Evolutionary conservation across 2,888 invertebrate species (phyloP).

Genomic region (Ennomos quercinarius): DNA sequence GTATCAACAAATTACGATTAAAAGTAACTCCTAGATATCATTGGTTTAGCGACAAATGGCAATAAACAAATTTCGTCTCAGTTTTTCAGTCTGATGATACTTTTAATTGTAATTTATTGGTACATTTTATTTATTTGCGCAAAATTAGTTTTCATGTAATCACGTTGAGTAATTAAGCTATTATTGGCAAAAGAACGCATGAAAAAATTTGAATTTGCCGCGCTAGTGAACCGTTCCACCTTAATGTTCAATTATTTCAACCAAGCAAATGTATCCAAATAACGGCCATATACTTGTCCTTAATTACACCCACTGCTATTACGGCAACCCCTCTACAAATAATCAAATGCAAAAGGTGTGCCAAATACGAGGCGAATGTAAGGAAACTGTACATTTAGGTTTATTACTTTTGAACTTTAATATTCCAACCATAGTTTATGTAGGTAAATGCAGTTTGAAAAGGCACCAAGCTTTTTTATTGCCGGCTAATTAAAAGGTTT

Average conservation of each 20-base stretch:
- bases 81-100: too few relatives aligned
- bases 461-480: conserved; percentile 24
- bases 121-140: too few relatives aligned
- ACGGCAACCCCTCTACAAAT: conserved; percentile 36
- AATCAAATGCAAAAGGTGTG: conserved; percentile 51
- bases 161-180: too few relatives aligned
- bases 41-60: too few relatives aligned
- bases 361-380: conserved; percentile 39
- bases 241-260: conserved; percentile 4
- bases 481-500: conserved; percentile 1
- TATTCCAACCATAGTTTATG: neutral
- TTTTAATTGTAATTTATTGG: too few relatives aligned
- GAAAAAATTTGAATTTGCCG: too few relatives aligned
- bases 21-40: too few relatives aligned
- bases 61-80: too few relatives aligned
- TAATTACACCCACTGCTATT: conserved; percentile 47
- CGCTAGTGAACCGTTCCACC: too few relatives aligned
- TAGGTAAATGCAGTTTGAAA: conserved; percentile 18
- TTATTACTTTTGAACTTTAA: conserved; percentile 41
- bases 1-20: too few relatives aligned
- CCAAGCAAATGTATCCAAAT: conserved; percentile 31
- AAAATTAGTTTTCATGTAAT: too few relatives aligned
- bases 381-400: conserved; percentile 36
- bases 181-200: too few relatives aligned
- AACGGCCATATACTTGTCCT: conserved; percentile 38